Evolutionary conservation across 2,113 vertebrate genomes (phyloP), one percentile per base, ranked within the genome.

Genomic region (Pluvialis apricaria): DNA sequence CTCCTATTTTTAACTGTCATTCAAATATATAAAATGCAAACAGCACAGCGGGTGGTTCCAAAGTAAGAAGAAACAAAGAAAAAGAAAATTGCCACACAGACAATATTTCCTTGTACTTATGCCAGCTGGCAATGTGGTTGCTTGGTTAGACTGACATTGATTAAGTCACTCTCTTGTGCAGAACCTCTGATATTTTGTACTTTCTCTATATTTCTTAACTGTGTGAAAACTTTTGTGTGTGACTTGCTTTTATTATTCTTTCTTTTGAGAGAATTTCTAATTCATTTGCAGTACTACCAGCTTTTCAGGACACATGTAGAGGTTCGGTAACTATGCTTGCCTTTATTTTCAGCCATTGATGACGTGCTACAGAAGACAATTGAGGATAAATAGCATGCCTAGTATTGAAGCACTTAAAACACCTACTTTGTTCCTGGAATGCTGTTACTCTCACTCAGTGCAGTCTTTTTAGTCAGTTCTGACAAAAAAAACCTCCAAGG

Each of bases 1-100:
- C 32, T 84, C 45, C 14, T 92, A 89, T 81, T 95, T 95, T 94
- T 95, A 92, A n/a, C 90, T 92, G 88, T 88, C 85, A 85, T 92
- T 95, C 70, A 76, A 60, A 83, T 76, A 24, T 51, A 91, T 81
- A 66, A 96, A 96, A 90, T 72, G 36, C 36, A 83, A 97, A 83
- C 40, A 89, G 18, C 66, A 65, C 91, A 89, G 68, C 0, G 1
- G 9, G 54, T 62, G 40, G 75, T 94, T 94, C 49, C 36, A 87
- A 80, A 90, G 20, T 36, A 92, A 82, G 69, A 95, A 73, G 76
- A 94, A 96, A 93, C 40, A 94, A 96, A 91, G 79, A 72, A 91
- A 90, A 89, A 87, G 25, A 89, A 92, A 80, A 90, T 44, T 89
- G 47, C 47, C 31, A 58, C 38, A 45, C 31, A 78, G 55, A 64